Evolutionary conservation across 1,140 invertebrate species (phyloP).

Genomic region (Teleopsis dalmanni): DNA sequence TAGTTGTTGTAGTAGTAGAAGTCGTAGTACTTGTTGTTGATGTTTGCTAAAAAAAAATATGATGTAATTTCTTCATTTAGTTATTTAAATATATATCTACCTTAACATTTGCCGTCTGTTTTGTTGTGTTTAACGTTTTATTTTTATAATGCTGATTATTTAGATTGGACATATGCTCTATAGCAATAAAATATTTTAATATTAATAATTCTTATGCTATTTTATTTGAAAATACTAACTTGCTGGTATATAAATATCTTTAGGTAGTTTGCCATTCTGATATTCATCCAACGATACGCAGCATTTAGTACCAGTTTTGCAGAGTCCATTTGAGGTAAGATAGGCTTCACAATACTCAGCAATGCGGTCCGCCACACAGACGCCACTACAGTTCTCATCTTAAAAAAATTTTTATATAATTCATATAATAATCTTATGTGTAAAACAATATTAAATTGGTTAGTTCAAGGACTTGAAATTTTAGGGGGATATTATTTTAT

Average conservation of each 20-base stretch:
- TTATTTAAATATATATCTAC: background rate
- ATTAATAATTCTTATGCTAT: background rate
- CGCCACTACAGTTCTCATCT: slow-evolving; percentile 58
- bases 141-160: slow-evolving; percentile 18
- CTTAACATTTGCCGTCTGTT: slow-evolving; percentile 1
- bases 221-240: slow-evolving; percentile 33
- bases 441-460: background rate
- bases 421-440: too few species aligned
- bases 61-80: background rate
- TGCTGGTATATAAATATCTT: slow-evolving; percentile 62
- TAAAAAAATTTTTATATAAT: too few species aligned
- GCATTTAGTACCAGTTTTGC: slow-evolving; percentile 62
- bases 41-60: background rate
- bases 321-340: slow-evolving; percentile 59
- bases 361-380: slow-evolving; percentile 73
- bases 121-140: slow-evolving; percentile 2
- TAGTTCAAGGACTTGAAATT: background rate
- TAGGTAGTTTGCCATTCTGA: slow-evolving; percentile 55
- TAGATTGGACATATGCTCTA: slow-evolving; percentile 36
- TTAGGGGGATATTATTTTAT: background rate
- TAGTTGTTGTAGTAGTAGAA: slow-evolving; percentile 20
- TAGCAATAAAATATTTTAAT: background rate
- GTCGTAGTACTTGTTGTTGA: slow-evolving; percentile 9
- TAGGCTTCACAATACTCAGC: slow-evolving; percentile 80
- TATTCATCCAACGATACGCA: slow-evolving; percentile 68